Conservation (phyloP, 2,888 invertebrate species). For the Orthosia gracilis region DNA sequence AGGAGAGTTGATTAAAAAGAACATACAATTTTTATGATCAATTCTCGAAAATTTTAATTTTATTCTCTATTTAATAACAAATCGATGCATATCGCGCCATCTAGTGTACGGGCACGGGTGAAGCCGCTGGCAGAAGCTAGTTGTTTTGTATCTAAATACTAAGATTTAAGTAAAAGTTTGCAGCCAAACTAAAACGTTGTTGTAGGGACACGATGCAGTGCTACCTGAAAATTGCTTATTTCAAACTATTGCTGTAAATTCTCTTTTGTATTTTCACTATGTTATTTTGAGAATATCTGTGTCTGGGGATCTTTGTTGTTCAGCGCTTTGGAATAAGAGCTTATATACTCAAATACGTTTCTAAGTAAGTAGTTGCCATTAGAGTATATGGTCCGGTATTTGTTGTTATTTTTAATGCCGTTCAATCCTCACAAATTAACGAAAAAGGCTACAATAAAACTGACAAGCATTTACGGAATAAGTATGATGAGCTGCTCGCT, state of each 20-base stretch:
- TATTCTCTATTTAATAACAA: no score
- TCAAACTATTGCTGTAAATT: conserved; percentile 8
- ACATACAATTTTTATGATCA: no score
- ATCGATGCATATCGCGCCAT: no score
- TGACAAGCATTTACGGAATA: conserved; percentile 5
- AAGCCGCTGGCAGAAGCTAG: no score
- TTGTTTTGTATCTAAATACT: no score
- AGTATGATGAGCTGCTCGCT: background rate
- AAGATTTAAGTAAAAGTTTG: no score
- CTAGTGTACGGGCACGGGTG: no score
- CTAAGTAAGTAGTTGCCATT: background rate
- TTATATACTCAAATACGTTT: conserved; percentile 3
- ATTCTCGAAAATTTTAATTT: no score
- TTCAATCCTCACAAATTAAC: background rate
- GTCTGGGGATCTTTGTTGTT: conserved; percentile 18
- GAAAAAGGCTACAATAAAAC: conserved; percentile 4
- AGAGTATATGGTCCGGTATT: background rate
- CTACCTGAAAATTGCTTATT: background rate
- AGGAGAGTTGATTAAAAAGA: no score
- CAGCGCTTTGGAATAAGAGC: background rate
- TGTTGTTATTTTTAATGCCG: background rate
- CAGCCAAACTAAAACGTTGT: no score
- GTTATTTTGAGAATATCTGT: conserved; percentile 17
- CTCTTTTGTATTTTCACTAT: conserved; percentile 11
- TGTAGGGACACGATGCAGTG: no score